Conservation (phyloP, 2,888 invertebrate species). For the Tryphoninae sp. region DNA sequence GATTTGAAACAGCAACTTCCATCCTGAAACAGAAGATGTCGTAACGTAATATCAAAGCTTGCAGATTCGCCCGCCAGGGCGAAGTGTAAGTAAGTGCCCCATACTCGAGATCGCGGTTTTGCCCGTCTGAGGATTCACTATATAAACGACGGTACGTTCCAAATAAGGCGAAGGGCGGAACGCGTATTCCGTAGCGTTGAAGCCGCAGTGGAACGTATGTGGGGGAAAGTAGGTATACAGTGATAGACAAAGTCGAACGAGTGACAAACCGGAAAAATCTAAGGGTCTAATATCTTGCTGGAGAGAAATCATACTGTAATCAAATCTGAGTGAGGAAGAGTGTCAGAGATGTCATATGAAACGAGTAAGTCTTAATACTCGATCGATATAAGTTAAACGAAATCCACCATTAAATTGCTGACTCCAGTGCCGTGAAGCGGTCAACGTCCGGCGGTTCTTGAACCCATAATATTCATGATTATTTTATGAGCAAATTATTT, state of each 20-base stretch:
- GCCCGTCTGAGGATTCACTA: slow-evolving; percentile 36
- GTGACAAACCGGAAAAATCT: slow-evolving; percentile 54
- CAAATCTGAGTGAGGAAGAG: slow-evolving; percentile 60
- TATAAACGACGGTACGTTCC: slow-evolving; percentile 63
- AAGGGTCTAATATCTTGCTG: slow-evolving; percentile 20
- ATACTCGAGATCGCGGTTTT: not conserved
- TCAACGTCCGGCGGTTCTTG: slow-evolving; percentile 58
- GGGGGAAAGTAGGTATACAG: slow-evolving; percentile 43
- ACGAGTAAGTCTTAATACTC: slow-evolving; percentile 72
- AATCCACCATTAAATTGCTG: slow-evolving; percentile 18
- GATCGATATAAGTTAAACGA: not conserved
- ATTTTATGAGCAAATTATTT: slow-evolving; percentile 5
- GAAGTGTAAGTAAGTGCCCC: not conserved
- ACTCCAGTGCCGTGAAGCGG: slow-evolving; percentile 31
- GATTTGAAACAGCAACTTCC: slow-evolving; percentile 12
- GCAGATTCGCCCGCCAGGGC: slow-evolving; percentile 37
- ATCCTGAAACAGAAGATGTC: slow-evolving; percentile 1
- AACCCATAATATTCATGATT: slow-evolving; percentile 27
- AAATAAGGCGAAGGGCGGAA: slow-evolving; percentile 79
- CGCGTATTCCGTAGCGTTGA: slow-evolving; percentile 67
- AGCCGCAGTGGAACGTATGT: slow-evolving; percentile 52
- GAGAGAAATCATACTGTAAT: slow-evolving; percentile 21
- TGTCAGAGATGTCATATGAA: slow-evolving; percentile 76
- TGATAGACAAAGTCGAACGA: slow-evolving; percentile 34
- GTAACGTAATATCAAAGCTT: slow-evolving; percentile 1